Percentiles rank a stretch among this genome's conserved stretches.
These are phyloP conservation scores for Brachyhypopomus gauderio DNA, from an alignment of 2,113 vertebrate species.

Conservation along the genomic window DNA sequence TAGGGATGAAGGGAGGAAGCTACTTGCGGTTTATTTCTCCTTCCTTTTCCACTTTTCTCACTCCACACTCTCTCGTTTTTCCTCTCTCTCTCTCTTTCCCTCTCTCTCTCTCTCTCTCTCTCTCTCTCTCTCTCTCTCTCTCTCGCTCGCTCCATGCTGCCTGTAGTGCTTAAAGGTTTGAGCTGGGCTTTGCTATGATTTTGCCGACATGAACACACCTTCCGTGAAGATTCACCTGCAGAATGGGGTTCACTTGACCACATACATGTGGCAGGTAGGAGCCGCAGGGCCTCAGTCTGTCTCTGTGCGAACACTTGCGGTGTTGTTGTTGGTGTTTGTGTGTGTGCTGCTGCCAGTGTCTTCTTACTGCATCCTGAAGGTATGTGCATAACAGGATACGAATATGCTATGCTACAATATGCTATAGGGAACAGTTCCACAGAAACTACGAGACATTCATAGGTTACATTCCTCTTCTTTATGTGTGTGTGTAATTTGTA, in stretches of 20 bases:
- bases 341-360: slow-evolving; percentile 10
- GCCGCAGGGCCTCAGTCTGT: not conserved
- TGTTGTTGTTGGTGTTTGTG: slow-evolving; percentile 3
- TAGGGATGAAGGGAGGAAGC: slow-evolving; percentile 32
- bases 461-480: not conserved
- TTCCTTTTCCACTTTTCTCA: slow-evolving; percentile 12
- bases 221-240: slow-evolving; percentile 72
- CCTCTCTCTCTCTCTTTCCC: not conserved
- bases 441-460: not conserved
- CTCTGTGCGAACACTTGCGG: slow-evolving; percentile 8
- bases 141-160: slow-evolving; percentile 27
- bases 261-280: slow-evolving; percentile 87
- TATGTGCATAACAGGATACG: not conserved
- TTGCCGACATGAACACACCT: slow-evolving; percentile 76
- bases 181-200: slow-evolving; percentile 73
- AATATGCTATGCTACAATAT: slow-evolving; percentile 1
- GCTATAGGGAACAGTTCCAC: not conserved
- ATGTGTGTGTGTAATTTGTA: not conserved
- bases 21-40: not conserved
- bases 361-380: not conserved
- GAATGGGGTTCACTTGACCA: slow-evolving; percentile 84
- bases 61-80: not conserved
- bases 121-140: not conserved
- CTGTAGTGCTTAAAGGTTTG: slow-evolving; percentile 43
- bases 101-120: not conserved